Evolutionary conservation across 2,113 vertebrate genomes (phyloP).

Genomic region (Synchiropus splendidus): DNA sequence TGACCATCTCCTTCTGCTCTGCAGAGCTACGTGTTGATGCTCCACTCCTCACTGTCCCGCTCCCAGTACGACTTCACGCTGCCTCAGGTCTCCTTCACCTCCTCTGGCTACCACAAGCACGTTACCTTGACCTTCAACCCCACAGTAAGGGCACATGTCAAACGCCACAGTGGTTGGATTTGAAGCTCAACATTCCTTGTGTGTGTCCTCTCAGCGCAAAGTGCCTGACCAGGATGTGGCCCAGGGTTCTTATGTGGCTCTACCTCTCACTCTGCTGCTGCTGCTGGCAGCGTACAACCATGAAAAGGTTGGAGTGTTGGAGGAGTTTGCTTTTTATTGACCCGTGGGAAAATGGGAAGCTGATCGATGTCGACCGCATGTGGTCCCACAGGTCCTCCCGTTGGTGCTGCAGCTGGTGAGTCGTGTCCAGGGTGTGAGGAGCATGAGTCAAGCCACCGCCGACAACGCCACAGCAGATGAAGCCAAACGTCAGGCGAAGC

Average conservation of each 20-base stretch:
- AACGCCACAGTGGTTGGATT: too few relatives aligned
- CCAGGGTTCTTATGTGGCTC: constrained; percentile 89
- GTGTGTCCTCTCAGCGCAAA: constrained; percentile 73
- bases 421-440: constrained; percentile 82
- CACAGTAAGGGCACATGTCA: constrained; percentile 71
- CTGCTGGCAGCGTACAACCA: constrained; percentile 92
- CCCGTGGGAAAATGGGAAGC: too few relatives aligned
- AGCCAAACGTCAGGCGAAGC: constrained; percentile 83
- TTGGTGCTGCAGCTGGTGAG: constrained; percentile 79
- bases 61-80: constrained; percentile 88
- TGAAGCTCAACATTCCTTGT: constrained; percentile 2
- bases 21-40: constrained; percentile 86
- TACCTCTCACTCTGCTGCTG: constrained; percentile 86
- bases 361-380: too few relatives aligned
- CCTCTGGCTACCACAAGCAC: constrained; percentile 88
- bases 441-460: constrained; percentile 70
- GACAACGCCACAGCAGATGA: constrained; percentile 76
- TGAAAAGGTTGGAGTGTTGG: constrained; percentile 73
- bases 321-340: too few relatives aligned
- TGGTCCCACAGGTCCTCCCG: constrained; percentile 79
- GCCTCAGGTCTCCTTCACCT: constrained; percentile 86
- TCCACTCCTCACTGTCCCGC: constrained; percentile 82
- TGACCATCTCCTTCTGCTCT: background rate
- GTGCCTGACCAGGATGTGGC: constrained; percentile 92
- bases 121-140: constrained; percentile 87